Conservation (phyloP, 2,888 invertebrate genomes). For the Agapetus fuscipes region DNA sequence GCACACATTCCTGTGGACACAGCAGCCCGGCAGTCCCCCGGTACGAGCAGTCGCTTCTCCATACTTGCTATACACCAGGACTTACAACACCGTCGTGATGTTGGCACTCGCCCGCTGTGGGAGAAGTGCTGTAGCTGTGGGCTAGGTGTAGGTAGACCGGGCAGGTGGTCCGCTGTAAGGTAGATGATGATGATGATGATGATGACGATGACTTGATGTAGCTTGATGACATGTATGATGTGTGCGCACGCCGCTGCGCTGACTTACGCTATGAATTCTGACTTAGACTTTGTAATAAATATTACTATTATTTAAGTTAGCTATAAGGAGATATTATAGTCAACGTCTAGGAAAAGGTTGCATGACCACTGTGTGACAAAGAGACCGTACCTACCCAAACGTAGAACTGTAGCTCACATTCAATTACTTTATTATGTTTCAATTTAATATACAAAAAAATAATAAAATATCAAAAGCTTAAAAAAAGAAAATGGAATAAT, state of each 20-base stretch:
- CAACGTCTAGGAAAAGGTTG: slow-evolving; percentile 15
- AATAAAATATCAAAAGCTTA: slow-evolving; percentile 18
- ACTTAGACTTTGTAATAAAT: slow-evolving; percentile 21
- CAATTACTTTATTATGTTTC: slow-evolving; percentile 4
- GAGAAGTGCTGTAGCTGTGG: too few species aligned
- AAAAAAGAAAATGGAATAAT: slow-evolving; percentile 18
- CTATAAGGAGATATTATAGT: slow-evolving; percentile 17
- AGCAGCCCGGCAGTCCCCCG: too few species aligned
- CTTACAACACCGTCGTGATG: too few species aligned
- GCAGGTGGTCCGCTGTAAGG: too few species aligned
- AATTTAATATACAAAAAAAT: slow-evolving; percentile 14
- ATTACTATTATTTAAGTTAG: slow-evolving; percentile 20
- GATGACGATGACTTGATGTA: too few species aligned
- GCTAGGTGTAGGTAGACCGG: too few species aligned
- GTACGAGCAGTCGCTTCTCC: too few species aligned
- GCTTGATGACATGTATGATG: too few species aligned
- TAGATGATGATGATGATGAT: too few species aligned
- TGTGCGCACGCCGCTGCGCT: slow-evolving; percentile 12
- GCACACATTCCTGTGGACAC: too few species aligned
- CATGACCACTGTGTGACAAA: slow-evolving; percentile 1
- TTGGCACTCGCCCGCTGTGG: too few species aligned
- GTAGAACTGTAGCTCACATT: slow-evolving; percentile 3
- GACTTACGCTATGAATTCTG: slow-evolving; percentile 22
- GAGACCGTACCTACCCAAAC: background rate
- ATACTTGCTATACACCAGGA: too few species aligned